Base-by-base conservation (phyloP, 1,140 invertebrate genomes). In the Solenopsis invicta region DNA sequence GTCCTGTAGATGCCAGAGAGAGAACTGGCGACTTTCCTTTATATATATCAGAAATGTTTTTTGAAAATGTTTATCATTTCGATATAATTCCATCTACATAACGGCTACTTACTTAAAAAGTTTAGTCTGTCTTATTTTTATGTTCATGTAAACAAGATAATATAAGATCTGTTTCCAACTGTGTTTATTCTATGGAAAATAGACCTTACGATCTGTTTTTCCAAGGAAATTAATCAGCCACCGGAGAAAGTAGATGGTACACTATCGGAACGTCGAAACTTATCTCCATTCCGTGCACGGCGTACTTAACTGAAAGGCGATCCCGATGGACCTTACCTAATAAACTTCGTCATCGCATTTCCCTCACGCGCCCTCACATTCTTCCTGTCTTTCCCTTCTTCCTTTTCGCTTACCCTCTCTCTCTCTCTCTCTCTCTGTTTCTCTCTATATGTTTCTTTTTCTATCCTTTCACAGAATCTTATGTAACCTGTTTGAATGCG, bases 401-500 rank as follows among this genome's bases (percentile, higher is more conserved):
- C 4, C 29, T 41, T 56, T 34, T 74, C 81, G 34, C 56, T 34
- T 34, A 29, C 56, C 24, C 18, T 13, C 5, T 52, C 4, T 18
- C 50, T 52, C 4, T 16, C 50, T 18, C 8, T 10, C n/a, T 56
- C 18, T 10, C 56, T 50, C 13, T 50, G 24, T 64, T 12, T 66
- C 12, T 48, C 24, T 45, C 2, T 76, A 2, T 62, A 24, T 64
- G 5, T 61, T 56, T 69, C 34, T 71, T 54, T 59, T 48, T 82
- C 48, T 74, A n/a, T 71, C 12, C 48, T 18, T 59, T 18, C 24
- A 34, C 12, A 61, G 41, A 34, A 52, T 66, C 81, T 87, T 91
- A 81, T 71, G 87, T 85, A 91, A 91, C 41, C 61, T 75, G 66
- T 87, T 91, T 88, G 89, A 88, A 88, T 88, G 86, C 59, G 61